Evolutionary conservation across 2,888 invertebrate species (phyloP), one percentile per base, ranked within the genome.

Genomic region (Macrophya alboannulata): DNA sequence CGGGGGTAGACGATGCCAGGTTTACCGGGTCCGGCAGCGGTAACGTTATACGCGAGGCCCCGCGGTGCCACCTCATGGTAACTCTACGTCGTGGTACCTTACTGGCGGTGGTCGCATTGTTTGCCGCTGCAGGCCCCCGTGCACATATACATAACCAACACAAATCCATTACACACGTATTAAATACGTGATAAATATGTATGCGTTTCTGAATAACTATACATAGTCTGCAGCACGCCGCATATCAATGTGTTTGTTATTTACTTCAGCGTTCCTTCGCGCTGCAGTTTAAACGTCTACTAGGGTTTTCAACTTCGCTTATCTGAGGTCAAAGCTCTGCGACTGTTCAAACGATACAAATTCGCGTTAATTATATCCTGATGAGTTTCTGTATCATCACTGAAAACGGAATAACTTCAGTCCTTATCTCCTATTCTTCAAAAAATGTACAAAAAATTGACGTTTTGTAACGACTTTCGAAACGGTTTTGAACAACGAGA

Each of bases 81-180:
- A 81, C 90, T 91, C 91, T 91, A 90, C 89, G 89, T 90, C 89
- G 88, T 87, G 89, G 89, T 90, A 89, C 89, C 88, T 89, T 90
- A 90, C 89, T 88, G 89, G 89, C 88, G 89, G 90, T 89, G 90
- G 91, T 90, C 90, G 89, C 89, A 91, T 92, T 91, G 90, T 90
- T 91, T 88, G 89, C 86, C 87, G 87, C 86, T 87, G 89, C n/a
- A n/a, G n/a, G 89, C 89, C 90, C 90, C 90, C 90, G 90, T 90
- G 76, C 31, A 48, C 48, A 21, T 76, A 48, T 25, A 12, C 48
- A 4, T 48, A 15, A 10, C 48, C 43, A 6, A 25, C 62, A 62
- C 40, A 55, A 37, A 55, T 55, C 6, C 17, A 31, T 4, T 55
- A 1, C 55, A 37, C 55, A 74, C 25, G 74, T 74, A 48, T 74